Evolutionary conservation across 2,888 invertebrate species (phyloP), one percentile per base, ranked within the genome.

Genomic region (Pachliopta kotzebuea): DNA sequence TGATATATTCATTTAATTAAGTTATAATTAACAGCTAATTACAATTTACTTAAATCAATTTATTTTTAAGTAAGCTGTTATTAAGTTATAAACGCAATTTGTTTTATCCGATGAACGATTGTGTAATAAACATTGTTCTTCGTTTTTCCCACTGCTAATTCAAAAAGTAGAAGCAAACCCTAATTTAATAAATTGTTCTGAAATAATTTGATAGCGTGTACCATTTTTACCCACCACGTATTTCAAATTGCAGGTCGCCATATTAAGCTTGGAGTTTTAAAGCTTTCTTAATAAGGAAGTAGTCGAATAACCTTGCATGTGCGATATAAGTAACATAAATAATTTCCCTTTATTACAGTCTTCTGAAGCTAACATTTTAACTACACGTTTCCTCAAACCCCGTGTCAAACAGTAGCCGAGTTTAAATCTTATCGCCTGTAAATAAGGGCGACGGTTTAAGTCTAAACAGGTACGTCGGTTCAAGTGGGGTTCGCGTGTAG

Each of bases 281-380:
- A 53, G 56, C 59, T 37, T 54, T 63, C 49, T 58, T 61, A 65
- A 65, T 61, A 60, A 65, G 57, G 65, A 57, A 65, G 56, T 60
- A 21, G 56, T 53, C 54, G 49, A 65, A 60, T 61, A 65, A 45
- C 42, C 61, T 65, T 65, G 61, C 65, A 58, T 54, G 61, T 57
- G 54, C 26, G 60, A 65, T 31, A 53, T 58, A 49, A 60, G 56
- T 53, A 45, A 65, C 54, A 57, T 53, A 65, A 65, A 65, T 65
- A 65, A 65, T 61, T 61, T 57, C 37, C 21, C 65, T 61, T 65
- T 61, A 58, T 65, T 65, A 65, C 49, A 58, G 61, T 57, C 56
- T 61, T 61, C 60, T 49, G 55, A 21, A 50, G 58, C 42, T 57
- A 56, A 56, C 29, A 60, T 65, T 65, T 57, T 65, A 65, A 65